Evolutionary conservation across 2,888 invertebrate genomes (phyloP).

Genomic region (Notodonta ziczac): DNA sequence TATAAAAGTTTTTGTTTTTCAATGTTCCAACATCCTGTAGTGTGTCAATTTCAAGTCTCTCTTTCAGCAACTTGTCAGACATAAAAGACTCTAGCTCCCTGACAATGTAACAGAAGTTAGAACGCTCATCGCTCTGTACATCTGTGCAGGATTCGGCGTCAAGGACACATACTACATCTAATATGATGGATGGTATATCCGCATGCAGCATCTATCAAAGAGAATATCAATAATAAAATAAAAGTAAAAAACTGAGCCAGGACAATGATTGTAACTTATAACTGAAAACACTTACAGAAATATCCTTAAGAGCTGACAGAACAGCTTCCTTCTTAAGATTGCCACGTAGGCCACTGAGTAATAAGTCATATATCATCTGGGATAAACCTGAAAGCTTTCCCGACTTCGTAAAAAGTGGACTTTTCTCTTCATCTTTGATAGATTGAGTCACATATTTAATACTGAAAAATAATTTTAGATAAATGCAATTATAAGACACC

Average conservation of each 20-base stretch:
- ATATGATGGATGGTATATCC: constrained; percentile 92
- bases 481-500: too few relatives aligned
- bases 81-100: constrained; percentile 92
- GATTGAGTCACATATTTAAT: constrained; percentile 86
- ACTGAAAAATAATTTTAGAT: constrained; percentile 66
- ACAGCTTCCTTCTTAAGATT: constrained; percentile 91
- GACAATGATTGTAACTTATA: not conserved
- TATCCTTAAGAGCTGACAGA: constrained; percentile 88
- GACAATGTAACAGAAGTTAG: constrained; percentile 90
- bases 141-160: constrained; percentile 93
- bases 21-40: constrained; percentile 96
- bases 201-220: constrained; percentile 88
- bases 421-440: constrained; percentile 86
- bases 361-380: constrained; percentile 91
- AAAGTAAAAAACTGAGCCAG: not conserved
- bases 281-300: constrained; percentile 86
- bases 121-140: constrained; percentile 88
- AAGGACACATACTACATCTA: constrained; percentile 93
- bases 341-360: constrained; percentile 91
- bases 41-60: constrained; percentile 96
- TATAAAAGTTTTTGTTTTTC: constrained; percentile 94
- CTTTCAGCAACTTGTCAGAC: constrained; percentile 94
- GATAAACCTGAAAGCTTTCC: constrained; percentile 88
- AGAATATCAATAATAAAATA: not conserved
- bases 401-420: constrained; percentile 86